Evolutionary conservation across 2,888 invertebrate genomes (phyloP).

Genomic region (Leptopterna dolabrata): DNA sequence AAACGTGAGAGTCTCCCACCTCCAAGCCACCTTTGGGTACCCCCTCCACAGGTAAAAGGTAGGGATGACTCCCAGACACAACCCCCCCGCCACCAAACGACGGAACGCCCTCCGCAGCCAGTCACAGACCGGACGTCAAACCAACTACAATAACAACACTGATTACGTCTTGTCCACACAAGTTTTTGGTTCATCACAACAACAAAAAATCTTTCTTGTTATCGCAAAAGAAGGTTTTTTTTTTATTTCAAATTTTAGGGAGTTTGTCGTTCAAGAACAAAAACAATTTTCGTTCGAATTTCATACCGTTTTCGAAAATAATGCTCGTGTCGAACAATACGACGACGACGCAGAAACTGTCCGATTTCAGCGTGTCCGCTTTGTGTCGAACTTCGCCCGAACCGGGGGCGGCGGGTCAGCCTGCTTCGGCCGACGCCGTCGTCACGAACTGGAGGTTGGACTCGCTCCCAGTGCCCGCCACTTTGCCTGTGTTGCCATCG

Average conservation of each 20-base stretch:
- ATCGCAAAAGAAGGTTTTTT: not conserved
- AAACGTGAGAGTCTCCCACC: not conserved
- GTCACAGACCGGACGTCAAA: conserved; percentile 22
- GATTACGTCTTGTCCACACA: not conserved
- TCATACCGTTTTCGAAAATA: not conserved
- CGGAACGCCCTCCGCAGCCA: conserved; percentile 16
- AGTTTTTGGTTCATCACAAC: not conserved
- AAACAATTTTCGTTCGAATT: not conserved
- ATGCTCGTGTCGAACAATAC: conserved; percentile 51
- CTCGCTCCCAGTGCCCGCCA: conserved; percentile 66
- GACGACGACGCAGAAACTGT: conserved; percentile 51
- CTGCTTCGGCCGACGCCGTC: conserved; percentile 62
- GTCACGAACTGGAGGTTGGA: conserved; percentile 64
- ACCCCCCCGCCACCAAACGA: conserved; percentile 16
- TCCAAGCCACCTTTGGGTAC: not conserved
- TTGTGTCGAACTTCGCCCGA: conserved; percentile 62
- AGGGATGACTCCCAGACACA: not conserved
- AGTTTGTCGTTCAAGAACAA: not conserved
- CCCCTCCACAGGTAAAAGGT: not conserved
- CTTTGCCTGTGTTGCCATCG: conserved; percentile 55
- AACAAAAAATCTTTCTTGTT: not conserved
- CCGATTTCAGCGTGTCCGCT: conserved; percentile 64
- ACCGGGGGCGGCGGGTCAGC: conserved; percentile 56
- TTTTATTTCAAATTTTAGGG: not conserved
- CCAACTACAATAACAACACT: not conserved